Conservation (phyloP, 2,797 vertebrate species). For the Anabacerthia variegaticeps region DNA sequence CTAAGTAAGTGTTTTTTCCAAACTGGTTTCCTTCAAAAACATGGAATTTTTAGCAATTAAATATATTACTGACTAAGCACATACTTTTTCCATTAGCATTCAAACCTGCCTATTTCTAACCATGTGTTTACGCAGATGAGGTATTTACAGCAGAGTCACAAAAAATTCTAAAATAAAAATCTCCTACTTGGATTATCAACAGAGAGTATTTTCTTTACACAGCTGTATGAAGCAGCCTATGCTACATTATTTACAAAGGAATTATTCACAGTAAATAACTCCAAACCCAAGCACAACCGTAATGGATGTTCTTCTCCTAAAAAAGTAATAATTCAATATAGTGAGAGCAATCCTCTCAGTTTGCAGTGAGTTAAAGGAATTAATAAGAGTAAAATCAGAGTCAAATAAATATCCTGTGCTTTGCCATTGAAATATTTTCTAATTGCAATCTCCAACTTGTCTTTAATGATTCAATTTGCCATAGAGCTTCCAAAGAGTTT, state of each 20-base stretch:
- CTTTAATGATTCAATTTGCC: background rate
- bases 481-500: background rate
- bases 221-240: background rate
- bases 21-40: background rate
- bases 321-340: background rate
- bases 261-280: background rate
- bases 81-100: background rate
- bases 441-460: background rate
- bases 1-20: background rate
- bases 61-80: background rate
- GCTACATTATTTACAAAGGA: background rate
- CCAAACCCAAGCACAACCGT: background rate
- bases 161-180: background rate
- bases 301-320: background rate
- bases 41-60: background rate
- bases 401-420: background rate
- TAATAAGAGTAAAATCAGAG: background rate
- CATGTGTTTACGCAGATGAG: background rate
- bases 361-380: background rate
- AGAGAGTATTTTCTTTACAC: background rate
- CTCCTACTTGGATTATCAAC: background rate
- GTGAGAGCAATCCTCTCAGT: background rate
- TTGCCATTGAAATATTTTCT: background rate
- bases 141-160: background rate
- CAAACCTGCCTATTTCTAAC: background rate